phyloP scores from a whole-genome alignment of 2,888 invertebrate species.

The Urechis unicinctus region DNA sequence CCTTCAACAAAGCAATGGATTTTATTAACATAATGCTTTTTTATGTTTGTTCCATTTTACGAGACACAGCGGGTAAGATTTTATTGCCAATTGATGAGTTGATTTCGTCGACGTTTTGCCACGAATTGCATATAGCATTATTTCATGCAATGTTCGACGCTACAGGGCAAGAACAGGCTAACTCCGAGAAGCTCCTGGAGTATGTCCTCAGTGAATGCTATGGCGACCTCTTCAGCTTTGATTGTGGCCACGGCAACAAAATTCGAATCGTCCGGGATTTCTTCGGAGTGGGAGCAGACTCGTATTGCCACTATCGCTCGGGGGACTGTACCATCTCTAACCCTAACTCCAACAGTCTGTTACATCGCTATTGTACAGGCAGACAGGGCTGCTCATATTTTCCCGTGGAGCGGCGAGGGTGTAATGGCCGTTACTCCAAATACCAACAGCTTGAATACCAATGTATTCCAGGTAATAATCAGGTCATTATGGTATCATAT shows the following conservation, averaged over 20 bases:
- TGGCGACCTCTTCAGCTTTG: constrained; percentile 26
- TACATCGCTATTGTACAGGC: constrained; percentile 32
- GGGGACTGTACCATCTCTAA: constrained; percentile 17
- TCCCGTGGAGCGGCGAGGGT: constrained; percentile 21
- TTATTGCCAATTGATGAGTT: too few species aligned
- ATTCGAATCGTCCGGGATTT: constrained; percentile 35
- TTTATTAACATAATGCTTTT: too few species aligned
- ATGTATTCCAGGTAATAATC: constrained; percentile 39
- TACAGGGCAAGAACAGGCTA: too few species aligned
- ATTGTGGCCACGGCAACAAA: constrained; percentile 36
- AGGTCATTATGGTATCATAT: too few species aligned
- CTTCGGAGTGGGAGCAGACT: constrained; percentile 32
- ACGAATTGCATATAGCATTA: too few species aligned
- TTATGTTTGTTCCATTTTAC: too few species aligned
- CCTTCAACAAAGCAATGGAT: too few species aligned
- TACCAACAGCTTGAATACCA: constrained; percentile 44
- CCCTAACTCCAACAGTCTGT: constrained; percentile 28
- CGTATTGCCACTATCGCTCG: constrained; percentile 1
- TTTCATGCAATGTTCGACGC: too few species aligned
- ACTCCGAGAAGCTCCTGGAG: constrained; percentile 11
- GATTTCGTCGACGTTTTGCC: too few species aligned
- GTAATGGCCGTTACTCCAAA: constrained; percentile 21
- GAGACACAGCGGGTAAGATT: too few species aligned
- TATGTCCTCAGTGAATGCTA: constrained; percentile 18
- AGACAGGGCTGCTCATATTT: constrained; percentile 31